These are phyloP conservation scores for Gisinianus flammeolus DNA, from an alignment of 2,888 invertebrate species.

Conservation along the genomic window DNA sequence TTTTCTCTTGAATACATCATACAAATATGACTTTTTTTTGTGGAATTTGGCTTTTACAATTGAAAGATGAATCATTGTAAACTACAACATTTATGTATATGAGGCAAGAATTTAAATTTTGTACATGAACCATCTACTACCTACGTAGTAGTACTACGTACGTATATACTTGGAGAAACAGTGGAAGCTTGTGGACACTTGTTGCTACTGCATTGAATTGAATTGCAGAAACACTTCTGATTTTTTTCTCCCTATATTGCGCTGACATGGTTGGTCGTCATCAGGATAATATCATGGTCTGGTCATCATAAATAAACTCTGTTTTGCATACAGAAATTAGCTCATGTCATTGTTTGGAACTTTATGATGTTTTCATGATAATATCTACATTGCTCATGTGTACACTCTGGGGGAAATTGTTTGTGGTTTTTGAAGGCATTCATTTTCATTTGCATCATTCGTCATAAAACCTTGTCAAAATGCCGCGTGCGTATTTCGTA, in stretches of 20 bases:
- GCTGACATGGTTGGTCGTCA: neutral
- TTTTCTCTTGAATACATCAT: neutral
- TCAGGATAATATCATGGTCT: neutral
- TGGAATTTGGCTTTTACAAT: neutral
- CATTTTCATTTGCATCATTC: neutral
- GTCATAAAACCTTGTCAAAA: no score
- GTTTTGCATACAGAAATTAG: neutral
- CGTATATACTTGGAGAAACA: neutral
- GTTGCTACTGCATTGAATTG: neutral
- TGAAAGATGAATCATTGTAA: neutral
- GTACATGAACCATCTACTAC: no score
- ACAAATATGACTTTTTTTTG: neutral
- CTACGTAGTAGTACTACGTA: no score
- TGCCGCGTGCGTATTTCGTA: no score
- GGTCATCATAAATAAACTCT: neutral
- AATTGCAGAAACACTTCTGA: no score
- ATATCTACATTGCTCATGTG: neutral
- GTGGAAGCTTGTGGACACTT: neutral
- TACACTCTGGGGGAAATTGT: no score
- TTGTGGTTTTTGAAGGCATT: no score
- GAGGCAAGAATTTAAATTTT: neutral
- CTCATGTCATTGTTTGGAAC: neutral
- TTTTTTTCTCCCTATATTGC: no score
- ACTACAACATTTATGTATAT: neutral
- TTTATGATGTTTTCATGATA: neutral